Evolutionary conservation across 2,888 invertebrate genomes (phyloP).

Genomic region (Calameuta filiformis): DNA sequence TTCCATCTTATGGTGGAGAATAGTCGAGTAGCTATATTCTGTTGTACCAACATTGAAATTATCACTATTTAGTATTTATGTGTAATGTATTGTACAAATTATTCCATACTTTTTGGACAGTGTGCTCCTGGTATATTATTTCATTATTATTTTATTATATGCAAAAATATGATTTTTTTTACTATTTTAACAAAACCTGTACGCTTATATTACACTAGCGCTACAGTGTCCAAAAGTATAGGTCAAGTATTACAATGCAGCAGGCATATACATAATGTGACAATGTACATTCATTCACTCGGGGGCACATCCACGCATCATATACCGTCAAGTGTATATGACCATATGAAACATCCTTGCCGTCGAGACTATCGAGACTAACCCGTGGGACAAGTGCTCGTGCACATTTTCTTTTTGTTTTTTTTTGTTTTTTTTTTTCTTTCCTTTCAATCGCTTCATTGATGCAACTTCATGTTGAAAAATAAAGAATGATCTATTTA

Average conservation of each 20-base stretch:
- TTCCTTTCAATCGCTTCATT: conserved; percentile 13
- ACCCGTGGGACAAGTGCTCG: conserved; percentile 45
- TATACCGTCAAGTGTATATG: conserved; percentile 39
- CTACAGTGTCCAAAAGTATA: conserved; percentile 61
- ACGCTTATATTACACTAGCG: conserved; percentile 42
- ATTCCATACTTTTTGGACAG: conserved; percentile 62
- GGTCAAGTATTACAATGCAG: conserved; percentile 57
- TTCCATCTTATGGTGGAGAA: conserved; percentile 55
- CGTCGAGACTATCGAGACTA: conserved; percentile 31
- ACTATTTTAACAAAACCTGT: conserved; percentile 48
- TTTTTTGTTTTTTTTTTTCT: conserved; percentile 26
- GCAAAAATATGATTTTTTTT: conserved; percentile 53
- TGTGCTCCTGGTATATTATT: conserved; percentile 44
- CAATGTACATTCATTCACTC: conserved; percentile 32
- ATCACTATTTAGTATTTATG: conserved; percentile 49
- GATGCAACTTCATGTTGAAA: conserved; percentile 48
- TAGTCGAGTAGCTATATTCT: conserved; percentile 53
- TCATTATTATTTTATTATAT: conserved; percentile 34
- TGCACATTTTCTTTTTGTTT: conserved; percentile 40
- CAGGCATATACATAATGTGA: conserved; percentile 36
- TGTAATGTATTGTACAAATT: conserved; percentile 61
- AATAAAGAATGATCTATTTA: conserved; percentile 62
- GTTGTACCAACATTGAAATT: conserved; percentile 60
- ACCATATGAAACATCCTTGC: conserved; percentile 30
- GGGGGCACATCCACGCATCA: conserved; percentile 23